Conservation (phyloP, 2,888 invertebrate species). For the Serrognathus titanus region DNA sequence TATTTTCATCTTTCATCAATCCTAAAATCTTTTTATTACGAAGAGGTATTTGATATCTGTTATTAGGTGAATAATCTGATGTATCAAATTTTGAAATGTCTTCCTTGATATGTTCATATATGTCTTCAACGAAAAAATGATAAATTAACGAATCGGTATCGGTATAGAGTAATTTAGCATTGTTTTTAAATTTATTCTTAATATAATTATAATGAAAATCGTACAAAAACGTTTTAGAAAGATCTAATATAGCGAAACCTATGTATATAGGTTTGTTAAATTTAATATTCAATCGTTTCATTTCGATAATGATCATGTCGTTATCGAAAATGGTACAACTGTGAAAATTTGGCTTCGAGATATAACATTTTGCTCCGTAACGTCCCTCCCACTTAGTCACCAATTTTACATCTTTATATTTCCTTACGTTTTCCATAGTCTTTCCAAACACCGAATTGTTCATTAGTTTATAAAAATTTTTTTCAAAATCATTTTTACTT, state of each 20-base stretch:
- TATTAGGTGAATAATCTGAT: constrained; percentile 30
- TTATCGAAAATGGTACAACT: too few relatives aligned
- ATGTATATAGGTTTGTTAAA: constrained; percentile 44
- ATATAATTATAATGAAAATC: constrained; percentile 41
- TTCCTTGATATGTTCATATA: constrained; percentile 35
- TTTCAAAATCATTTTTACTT: too few relatives aligned
- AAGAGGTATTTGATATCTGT: constrained; percentile 27
- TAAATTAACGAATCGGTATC: constrained; percentile 37
- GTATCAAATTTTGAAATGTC: constrained; percentile 36
- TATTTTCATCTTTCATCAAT: constrained; percentile 36
- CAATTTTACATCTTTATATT: too few relatives aligned
- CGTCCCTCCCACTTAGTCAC: too few relatives aligned
- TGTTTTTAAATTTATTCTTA: constrained; percentile 30
- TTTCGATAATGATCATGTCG: too few relatives aligned
- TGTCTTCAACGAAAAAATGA: constrained; percentile 34
- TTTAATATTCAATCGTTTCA: constrained; percentile 13
- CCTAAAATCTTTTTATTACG: constrained; percentile 28
- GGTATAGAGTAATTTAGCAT: constrained; percentile 30
- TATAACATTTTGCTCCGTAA: too few relatives aligned
- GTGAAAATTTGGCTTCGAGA: too few relatives aligned
- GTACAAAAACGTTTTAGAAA: constrained; percentile 44
- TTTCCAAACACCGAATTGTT: too few relatives aligned
- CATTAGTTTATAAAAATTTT: too few relatives aligned
- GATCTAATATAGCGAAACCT: constrained; percentile 42
- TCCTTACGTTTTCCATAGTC: too few relatives aligned